phyloP scores from a whole-genome alignment of 2,113 vertebrate genomes.

The Panthera uncia region DNA sequence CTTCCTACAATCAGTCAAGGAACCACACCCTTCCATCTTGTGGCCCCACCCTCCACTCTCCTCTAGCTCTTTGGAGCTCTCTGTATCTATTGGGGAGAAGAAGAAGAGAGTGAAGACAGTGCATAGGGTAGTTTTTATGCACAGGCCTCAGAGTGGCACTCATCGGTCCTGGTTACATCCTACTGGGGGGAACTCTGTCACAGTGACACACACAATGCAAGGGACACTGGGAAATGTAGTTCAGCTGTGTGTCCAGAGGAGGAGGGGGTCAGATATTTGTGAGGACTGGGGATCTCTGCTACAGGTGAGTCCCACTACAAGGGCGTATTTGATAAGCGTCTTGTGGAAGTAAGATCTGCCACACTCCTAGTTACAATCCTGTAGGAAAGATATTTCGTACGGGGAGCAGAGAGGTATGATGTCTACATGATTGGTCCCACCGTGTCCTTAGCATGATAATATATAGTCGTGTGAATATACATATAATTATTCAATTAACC shows the following conservation, averaged over 20 bases:
- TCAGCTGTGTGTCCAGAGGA: background rate
- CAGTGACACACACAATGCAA: background rate
- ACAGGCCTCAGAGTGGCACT: background rate
- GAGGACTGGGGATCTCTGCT: background rate
- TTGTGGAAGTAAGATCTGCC: background rate
- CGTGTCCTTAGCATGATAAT: background rate
- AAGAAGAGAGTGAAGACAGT: background rate
- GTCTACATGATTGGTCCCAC: background rate
- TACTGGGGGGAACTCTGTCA: background rate
- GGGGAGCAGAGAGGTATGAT: background rate
- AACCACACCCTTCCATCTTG: background rate
- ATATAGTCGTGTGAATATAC: background rate
- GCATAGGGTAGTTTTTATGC: background rate
- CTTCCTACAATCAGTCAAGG: background rate
- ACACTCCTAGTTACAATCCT: background rate
- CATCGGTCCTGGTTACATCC: too few species aligned
- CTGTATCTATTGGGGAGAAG: background rate
- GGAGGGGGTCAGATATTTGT: background rate
- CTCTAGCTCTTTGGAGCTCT: background rate
- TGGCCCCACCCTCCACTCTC: rapidly evolving
- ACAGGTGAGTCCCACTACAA: background rate
- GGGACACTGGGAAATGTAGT: background rate
- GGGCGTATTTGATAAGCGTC: rapidly evolving
- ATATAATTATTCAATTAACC: background rate
- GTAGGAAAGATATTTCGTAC: background rate